Percentiles rank a stretch among this genome's conserved stretches.
These are phyloP conservation scores for Oreonectes daqikongensis DNA, from an alignment of 2,797 vertebrate species.

Conservation along the genomic window DNA sequence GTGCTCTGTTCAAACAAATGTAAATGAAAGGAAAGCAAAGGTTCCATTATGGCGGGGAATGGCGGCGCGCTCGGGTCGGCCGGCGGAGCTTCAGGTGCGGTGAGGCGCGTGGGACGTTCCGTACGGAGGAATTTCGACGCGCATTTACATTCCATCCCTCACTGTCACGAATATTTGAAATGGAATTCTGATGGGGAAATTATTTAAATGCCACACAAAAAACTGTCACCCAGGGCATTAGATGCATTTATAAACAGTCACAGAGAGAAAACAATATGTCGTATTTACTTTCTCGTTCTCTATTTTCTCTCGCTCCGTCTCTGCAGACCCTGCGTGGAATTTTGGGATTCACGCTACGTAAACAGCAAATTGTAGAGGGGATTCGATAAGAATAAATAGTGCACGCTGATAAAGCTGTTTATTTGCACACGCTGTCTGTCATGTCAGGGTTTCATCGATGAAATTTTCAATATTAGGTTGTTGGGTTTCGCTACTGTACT, in stretches of 20 bases:
- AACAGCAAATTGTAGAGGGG: background rate
- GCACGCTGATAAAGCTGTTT: background rate
- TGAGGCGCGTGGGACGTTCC: conserved; percentile 20
- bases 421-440: background rate
- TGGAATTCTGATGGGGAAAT: conserved; percentile 37
- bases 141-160: conserved; percentile 31
- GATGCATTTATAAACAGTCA: conserved; percentile 34
- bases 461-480: background rate
- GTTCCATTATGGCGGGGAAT: conserved; percentile 35
- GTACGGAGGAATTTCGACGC: conserved; percentile 25
- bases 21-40: conserved; percentile 46
- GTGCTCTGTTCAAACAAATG: conserved; percentile 47
- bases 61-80: background rate
- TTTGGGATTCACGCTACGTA: background rate
- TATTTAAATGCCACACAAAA: conserved; percentile 43
- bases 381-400: background rate
- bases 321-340: background rate
- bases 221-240: conserved; percentile 38
- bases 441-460: background rate
- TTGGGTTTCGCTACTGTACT: background rate
- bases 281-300: conserved; percentile 16
- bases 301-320: conserved; percentile 14
- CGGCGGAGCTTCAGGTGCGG: background rate
- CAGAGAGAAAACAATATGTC: conserved; percentile 26
- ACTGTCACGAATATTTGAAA: conserved; percentile 16